Base-by-base conservation (phyloP, 2,888 invertebrate genomes). In the Onchidella celtica region DNA sequence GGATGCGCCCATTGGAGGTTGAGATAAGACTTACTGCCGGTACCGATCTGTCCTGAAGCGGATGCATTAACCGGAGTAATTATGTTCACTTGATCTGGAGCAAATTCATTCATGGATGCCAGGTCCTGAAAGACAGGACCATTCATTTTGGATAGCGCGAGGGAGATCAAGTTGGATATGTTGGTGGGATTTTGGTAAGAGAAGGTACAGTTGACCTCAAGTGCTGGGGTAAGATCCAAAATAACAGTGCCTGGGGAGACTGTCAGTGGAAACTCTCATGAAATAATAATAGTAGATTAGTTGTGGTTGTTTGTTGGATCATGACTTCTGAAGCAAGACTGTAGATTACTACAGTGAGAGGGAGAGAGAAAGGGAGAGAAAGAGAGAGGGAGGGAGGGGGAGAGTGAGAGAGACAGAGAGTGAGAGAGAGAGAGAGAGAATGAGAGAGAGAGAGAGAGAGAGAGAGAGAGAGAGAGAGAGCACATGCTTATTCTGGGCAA, bases 351-450 rank as follows among this genome's bases (percentile, higher is more conserved):
- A 6, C 9, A 6, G 17, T 9, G 66, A 29, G 27, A 66, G 34
- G 14, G 27, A 66, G 66, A 11, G 29, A 66, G 66, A 29, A 17
- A 66, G 66, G 32, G 66, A 66, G 27, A 66, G 66, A 66, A 32
- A 66, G 66, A 66, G 69, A 38, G 66, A 66, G 32, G 9, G 66
- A 29, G 66, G 17, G 47, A 47, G 47, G 17, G 47, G 17, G 47
- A 17, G 47, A 47, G 47, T 6, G 47, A 47, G 47, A 17, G 47
- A 47, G 47, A 47, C 9, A 47, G 47, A 17, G 47, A 17, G 47
- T 11, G 47, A 47, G 47, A 47, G 47, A 17, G 9, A 11, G 47
- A 47, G 47, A 47, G 47, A 17, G 17, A 17, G 47, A 17, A 47
- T 47, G 17, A 47, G 47, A 47, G 11, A 47, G 47, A 47, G 47